Evolutionary conservation across 2,113 vertebrate species (phyloP).

Genomic region (Tapirus terrestris): DNA sequence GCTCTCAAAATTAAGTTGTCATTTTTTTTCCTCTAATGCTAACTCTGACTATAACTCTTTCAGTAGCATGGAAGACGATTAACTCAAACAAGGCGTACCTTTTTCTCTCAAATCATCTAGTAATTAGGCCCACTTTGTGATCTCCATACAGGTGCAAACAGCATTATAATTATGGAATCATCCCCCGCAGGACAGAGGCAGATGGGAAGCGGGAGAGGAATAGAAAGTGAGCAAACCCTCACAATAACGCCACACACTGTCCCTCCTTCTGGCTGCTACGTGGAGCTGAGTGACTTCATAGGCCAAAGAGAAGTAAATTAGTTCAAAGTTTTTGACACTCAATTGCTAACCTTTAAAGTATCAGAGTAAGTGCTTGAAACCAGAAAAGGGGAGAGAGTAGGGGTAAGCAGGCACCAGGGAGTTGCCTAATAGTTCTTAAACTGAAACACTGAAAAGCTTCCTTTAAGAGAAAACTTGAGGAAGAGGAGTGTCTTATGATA

Average conservation of each 20-base stretch:
- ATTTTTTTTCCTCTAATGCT: background rate
- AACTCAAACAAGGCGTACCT: background rate
- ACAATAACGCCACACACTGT: background rate
- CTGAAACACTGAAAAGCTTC: slow-evolving; percentile 41
- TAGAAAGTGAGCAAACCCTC: background rate
- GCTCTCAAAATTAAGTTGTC: slow-evolving; percentile 14
- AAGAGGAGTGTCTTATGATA: slow-evolving; percentile 31
- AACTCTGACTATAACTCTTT: slow-evolving; percentile 7
- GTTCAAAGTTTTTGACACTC: background rate
- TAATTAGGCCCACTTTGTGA: background rate
- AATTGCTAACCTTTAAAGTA: background rate
- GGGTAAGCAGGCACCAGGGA: background rate
- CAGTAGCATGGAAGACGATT: background rate
- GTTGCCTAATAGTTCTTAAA: background rate
- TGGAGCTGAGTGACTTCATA: background rate
- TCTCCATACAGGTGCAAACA: background rate
- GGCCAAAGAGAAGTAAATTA: background rate
- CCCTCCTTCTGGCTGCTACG: background rate
- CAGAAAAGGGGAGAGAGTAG: background rate
- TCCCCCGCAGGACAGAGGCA: background rate
- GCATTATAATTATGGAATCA: background rate
- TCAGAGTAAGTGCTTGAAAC: background rate
- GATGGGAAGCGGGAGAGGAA: background rate
- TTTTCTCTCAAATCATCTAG: slow-evolving; percentile 20
- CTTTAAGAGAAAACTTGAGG: slow-evolving; percentile 20